A percentile compares a stretch with the other conserved stretches of the same genome.
phyloP scores from a whole-genome alignment of 2,888 invertebrate genomes.

The Adelphocoris suturalis region DNA sequence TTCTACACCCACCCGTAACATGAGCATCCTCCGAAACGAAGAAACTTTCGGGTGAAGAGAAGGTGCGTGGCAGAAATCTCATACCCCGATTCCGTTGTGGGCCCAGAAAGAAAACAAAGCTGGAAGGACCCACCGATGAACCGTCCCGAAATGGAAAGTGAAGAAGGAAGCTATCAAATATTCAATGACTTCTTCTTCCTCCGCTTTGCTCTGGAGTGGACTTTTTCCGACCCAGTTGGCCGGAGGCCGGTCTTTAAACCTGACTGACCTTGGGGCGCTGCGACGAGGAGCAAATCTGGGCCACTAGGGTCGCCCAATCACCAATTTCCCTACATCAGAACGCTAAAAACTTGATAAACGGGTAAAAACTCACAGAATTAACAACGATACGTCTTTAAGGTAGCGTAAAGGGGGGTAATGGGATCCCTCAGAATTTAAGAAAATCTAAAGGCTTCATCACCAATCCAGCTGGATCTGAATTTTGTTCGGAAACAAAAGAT shows the following conservation, averaged over 20 bases:
- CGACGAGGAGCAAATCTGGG: background rate
- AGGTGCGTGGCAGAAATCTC: conserved; percentile 27
- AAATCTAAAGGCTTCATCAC: too few relatives aligned
- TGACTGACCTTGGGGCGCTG: conserved; percentile 2
- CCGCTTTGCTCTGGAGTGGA: background rate
- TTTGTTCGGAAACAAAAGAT: too few relatives aligned
- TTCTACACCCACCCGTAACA: background rate
- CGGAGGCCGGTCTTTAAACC: conserved; percentile 1
- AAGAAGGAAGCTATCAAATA: conserved; percentile 19
- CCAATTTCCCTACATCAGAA: background rate
- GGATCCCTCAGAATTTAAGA: too few relatives aligned
- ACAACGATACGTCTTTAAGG: too few relatives aligned
- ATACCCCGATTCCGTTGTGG: conserved; percentile 12
- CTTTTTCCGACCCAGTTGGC: conserved; percentile 36
- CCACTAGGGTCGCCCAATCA: background rate
- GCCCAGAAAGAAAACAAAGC: background rate
- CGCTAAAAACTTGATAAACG: too few relatives aligned
- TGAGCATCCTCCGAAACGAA: conserved; percentile 2
- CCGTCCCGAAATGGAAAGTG: conserved; percentile 6
- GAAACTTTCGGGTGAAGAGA: background rate
- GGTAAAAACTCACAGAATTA: too few relatives aligned
- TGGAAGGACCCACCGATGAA: background rate
- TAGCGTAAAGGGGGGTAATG: too few relatives aligned
- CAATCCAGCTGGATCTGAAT: too few relatives aligned
- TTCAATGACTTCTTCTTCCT: conserved; percentile 8